Evolutionary conservation across 1,140 invertebrate species (phyloP).

Genomic region (Hermatobates lingyangjiaoensis): DNA sequence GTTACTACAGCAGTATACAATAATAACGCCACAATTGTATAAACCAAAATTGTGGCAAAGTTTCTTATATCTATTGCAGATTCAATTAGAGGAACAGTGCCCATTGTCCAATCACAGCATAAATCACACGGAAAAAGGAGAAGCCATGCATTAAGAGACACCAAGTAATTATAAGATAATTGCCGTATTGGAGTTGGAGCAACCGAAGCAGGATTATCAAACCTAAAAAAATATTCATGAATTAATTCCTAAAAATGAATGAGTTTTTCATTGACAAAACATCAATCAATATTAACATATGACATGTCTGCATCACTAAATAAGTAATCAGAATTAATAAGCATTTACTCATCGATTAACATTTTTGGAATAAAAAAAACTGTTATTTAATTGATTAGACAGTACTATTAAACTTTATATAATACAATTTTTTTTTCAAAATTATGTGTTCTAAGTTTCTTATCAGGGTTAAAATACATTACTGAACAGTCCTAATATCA

Average conservation of each 20-base stretch:
- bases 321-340: too few relatives aligned
- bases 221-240: constrained; percentile 32
- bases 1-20: constrained; percentile 42
- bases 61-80: constrained; percentile 66
- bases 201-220: constrained; percentile 82
- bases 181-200: constrained; percentile 58
- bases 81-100: constrained; percentile 72
- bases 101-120: constrained; percentile 98
- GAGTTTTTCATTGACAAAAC: too few relatives aligned
- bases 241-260: constrained; percentile 1
- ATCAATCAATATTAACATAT: too few relatives aligned
- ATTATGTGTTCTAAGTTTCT: too few relatives aligned
- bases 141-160: constrained; percentile 77
- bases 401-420: too few relatives aligned
- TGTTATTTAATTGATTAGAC: too few relatives aligned
- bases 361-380: too few relatives aligned
- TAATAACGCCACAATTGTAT: constrained; percentile 38
- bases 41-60: constrained; percentile 58
- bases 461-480: too few relatives aligned
- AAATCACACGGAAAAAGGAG: constrained; percentile 72
- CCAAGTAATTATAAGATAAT: constrained; percentile 82
- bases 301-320: too few relatives aligned
- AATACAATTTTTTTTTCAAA: too few relatives aligned
- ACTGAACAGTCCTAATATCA: too few relatives aligned
- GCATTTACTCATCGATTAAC: too few relatives aligned